Percentiles rank a stretch among this genome's conserved stretches.
These are phyloP conservation scores for Agriopis leucophaearia DNA, from an alignment of 2,888 invertebrate genomes.

Conservation along the genomic window DNA sequence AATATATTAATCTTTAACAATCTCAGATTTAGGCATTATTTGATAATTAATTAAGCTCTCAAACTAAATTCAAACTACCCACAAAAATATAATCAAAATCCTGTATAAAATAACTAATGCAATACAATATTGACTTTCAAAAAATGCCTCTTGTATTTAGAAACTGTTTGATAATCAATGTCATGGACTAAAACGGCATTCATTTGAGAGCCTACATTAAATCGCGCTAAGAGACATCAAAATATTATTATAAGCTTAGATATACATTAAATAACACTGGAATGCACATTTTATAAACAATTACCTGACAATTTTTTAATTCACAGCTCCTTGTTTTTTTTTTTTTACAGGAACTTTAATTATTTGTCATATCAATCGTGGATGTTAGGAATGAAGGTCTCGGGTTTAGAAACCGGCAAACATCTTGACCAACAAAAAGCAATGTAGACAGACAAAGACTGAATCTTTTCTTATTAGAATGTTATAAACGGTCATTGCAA, in stretches of 20 bases:
- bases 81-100: not conserved
- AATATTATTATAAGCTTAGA: conserved; percentile 2
- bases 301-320: not conserved
- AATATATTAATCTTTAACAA: conserved; percentile 47
- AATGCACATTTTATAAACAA: conserved; percentile 36
- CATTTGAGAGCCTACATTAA: not conserved
- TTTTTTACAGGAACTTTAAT: no score
- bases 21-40: conserved; percentile 43
- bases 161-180: no score
- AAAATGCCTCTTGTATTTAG: not conserved
- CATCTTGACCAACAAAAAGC: no score
- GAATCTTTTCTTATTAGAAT: no score
- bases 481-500: no score
- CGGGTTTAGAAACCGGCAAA: no score
- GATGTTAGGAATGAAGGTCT: no score
- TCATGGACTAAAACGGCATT: not conserved
- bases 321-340: not conserved
- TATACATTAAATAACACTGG: conserved; percentile 47
- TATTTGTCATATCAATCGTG: no score
- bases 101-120: not conserved
- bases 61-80: conserved; percentile 8
- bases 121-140: not conserved
- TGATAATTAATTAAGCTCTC: conserved; percentile 8
- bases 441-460: no score
- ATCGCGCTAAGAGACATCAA: not conserved